These are phyloP conservation scores for Ascidia mentula DNA, from an alignment of 23 tunicate genomes.

Conservation along the genomic window DNA sequence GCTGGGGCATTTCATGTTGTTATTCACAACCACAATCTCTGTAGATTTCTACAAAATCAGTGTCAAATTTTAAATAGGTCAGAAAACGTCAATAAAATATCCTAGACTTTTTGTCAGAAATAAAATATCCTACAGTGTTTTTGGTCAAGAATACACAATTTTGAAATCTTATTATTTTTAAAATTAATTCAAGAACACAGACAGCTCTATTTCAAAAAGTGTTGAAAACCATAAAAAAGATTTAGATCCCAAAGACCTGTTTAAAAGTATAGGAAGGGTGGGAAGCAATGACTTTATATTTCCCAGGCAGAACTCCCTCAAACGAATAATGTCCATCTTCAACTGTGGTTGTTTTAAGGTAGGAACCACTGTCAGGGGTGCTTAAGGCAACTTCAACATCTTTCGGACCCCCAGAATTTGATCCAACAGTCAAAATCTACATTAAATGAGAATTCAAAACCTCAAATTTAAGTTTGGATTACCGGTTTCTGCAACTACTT, in stretches of 20 bases:
- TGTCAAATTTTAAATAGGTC: too few relatives aligned
- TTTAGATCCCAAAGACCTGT: slow-evolving; percentile 31
- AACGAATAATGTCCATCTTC: slow-evolving; percentile 57
- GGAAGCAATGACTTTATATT: slow-evolving; percentile 53
- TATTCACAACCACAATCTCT: slow-evolving; percentile 45
- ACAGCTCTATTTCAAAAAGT: too few relatives aligned
- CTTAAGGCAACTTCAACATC: slow-evolving; percentile 46
- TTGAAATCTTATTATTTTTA: too few relatives aligned
- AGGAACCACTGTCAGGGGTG: background rate
- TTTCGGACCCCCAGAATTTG: slow-evolving; percentile 46
- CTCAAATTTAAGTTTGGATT: background rate
- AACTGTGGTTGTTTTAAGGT: slow-evolving; percentile 20
- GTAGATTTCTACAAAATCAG: too few relatives aligned
- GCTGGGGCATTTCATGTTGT: slow-evolving; percentile 41
- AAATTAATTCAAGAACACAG: too few relatives aligned
- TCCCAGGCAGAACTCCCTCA: slow-evolving; percentile 62
- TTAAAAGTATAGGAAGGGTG: slow-evolving; percentile 56
- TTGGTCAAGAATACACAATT: too few relatives aligned
- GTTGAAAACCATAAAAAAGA: too few relatives aligned
- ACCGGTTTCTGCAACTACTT: too few relatives aligned
- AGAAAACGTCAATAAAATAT: too few relatives aligned
- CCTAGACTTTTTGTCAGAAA: too few relatives aligned
- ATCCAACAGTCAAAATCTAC: slow-evolving; percentile 39
- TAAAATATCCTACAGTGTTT: too few relatives aligned
- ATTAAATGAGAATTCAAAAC: background rate